Evolutionary conservation across 2,888 invertebrate genomes (phyloP).

Genomic region (Sympetrum striolatum): DNA sequence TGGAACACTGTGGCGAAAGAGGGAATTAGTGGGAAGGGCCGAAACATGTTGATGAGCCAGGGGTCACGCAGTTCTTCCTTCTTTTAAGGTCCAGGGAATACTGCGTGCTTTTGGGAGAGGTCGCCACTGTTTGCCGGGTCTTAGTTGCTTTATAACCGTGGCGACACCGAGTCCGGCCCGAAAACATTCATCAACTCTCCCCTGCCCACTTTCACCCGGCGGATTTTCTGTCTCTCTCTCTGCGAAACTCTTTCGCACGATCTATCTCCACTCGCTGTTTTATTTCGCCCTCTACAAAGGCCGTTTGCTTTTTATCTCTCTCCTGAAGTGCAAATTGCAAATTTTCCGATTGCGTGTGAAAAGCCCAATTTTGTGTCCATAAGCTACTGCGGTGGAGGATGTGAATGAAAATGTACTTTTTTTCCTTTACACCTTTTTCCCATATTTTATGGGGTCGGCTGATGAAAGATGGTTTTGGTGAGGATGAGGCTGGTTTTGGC

Average conservation of each 20-base stretch:
- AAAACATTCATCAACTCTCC: constrained; percentile 29
- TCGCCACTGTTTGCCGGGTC: constrained; percentile 33
- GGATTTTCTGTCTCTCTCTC: background rate
- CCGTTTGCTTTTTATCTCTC: background rate
- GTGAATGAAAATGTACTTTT: too few relatives aligned
- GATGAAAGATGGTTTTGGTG: too few relatives aligned
- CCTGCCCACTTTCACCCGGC: background rate
- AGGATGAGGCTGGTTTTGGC: too few relatives aligned
- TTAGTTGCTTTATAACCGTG: constrained; percentile 37
- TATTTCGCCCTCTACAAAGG: background rate
- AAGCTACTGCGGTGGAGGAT: too few relatives aligned
- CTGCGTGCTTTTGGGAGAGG: constrained; percentile 16
- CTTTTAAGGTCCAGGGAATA: background rate
- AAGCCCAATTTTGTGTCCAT: background rate
- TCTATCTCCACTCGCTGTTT: background rate
- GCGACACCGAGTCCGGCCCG: background rate
- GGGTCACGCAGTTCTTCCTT: background rate
- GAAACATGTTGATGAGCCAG: background rate
- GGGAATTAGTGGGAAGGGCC: background rate
- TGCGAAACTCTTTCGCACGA: background rate
- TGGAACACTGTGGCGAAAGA: background rate
- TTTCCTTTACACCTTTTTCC: too few relatives aligned
- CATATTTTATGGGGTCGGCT: too few relatives aligned
- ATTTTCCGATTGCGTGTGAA: background rate
- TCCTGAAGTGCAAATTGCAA: background rate